A percentile compares a stretch with the other conserved stretches of the same genome.
Conservation (phyloP, 2,113 vertebrate genomes). For the Albula glossodonta region DNA sequence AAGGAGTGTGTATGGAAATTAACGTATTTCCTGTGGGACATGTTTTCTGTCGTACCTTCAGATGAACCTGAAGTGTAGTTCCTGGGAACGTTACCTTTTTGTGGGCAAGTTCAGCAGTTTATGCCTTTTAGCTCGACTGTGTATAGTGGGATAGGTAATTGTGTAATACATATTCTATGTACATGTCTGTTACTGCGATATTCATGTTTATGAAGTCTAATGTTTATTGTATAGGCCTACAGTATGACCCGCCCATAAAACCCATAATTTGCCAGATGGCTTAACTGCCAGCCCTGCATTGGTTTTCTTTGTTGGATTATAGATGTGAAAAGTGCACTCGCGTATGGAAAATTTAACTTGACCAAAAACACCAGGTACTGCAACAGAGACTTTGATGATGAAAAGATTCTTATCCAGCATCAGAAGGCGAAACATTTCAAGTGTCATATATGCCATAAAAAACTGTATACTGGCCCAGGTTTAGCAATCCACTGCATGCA, state of each 20-base stretch:
- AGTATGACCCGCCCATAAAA: background rate
- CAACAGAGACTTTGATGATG: constrained; percentile 97
- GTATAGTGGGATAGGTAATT: no score
- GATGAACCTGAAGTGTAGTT: background rate
- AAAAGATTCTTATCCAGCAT: constrained; percentile 98
- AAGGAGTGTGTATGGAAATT: background rate
- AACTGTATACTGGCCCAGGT: constrained; percentile 94
- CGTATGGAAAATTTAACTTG: constrained; percentile 57
- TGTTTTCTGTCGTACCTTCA: background rate
- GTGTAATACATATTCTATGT: no score
- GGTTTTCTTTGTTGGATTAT: background rate
- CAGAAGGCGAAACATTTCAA: constrained; percentile 99
- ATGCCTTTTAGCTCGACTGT: no score
- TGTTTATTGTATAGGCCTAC: background rate
- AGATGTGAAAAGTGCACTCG: background rate
- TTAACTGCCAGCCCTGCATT: background rate
- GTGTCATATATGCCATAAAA: constrained; percentile 99
- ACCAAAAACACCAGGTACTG: constrained; percentile 86
- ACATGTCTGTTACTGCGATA: background rate
- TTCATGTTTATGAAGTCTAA: background rate
- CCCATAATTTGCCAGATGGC: background rate
- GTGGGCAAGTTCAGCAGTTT: no score
- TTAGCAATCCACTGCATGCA: constrained; percentile 99
- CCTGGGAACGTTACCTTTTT: background rate
- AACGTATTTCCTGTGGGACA: background rate